Percentiles rank a stretch among this genome's conserved stretches.
These are phyloP conservation scores for Drosophila bocki DNA, from an alignment of 1,140 invertebrate species.

Conservation along the genomic window DNA sequence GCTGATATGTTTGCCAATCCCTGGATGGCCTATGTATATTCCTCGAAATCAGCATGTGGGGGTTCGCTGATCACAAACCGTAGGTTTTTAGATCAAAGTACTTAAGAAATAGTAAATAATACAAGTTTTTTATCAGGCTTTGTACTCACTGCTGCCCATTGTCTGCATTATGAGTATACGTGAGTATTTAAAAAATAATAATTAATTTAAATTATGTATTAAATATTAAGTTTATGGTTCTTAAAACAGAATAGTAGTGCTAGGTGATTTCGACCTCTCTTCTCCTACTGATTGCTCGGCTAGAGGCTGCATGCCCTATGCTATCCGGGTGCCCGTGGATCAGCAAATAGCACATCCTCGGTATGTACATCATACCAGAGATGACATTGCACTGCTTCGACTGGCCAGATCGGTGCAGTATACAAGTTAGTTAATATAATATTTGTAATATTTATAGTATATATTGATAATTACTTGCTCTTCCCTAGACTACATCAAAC, in stretches of 20 bases:
- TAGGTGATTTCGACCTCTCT: neutral
- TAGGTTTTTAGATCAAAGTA: neutral
- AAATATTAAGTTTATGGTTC: neutral
- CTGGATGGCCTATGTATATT: neutral
- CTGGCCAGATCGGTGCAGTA: neutral
- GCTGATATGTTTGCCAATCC: slow-evolving; percentile 4
- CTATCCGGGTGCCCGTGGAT: neutral
- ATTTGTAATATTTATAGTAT: neutral
- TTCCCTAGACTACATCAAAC: neutral
- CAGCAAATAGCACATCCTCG: neutral
- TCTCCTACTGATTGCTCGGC: neutral
- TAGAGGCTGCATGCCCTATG: neutral
- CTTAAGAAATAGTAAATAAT: neutral
- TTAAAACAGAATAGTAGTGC: neutral
- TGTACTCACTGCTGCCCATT: neutral
- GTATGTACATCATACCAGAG: neutral
- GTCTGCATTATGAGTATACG: neutral
- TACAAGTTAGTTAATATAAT: neutral
- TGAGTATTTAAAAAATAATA: neutral
- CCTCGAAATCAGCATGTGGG: neutral
- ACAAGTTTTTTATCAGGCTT: neutral
- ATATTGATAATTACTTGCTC: neutral
- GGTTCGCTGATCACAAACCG: neutral
- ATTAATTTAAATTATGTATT: too few relatives aligned
- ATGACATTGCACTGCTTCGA: neutral